phyloP scores from a whole-genome alignment of 2,113 vertebrate genomes.

The Crotalus viridis region DNA sequence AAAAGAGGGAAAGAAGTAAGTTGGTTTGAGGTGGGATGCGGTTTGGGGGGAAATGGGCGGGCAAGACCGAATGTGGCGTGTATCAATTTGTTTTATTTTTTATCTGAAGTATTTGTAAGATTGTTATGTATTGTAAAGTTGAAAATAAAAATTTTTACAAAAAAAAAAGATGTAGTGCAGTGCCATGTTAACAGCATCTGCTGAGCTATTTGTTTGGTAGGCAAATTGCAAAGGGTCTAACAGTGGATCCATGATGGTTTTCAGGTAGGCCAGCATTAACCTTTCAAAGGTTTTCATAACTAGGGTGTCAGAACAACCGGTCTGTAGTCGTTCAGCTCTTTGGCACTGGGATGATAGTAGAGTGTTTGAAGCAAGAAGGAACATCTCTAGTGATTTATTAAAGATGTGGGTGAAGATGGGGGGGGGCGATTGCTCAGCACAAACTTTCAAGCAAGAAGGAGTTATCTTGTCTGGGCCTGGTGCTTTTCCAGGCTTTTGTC shows the following conservation, averaged over 20 bases:
- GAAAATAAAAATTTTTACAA: no score
- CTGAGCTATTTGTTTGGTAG: background rate
- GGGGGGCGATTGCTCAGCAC: background rate
- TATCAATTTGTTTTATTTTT: no score
- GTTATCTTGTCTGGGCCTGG: background rate
- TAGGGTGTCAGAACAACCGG: background rate
- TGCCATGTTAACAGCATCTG: background rate
- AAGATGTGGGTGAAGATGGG: background rate
- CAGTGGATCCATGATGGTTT: background rate
- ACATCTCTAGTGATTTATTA: background rate
- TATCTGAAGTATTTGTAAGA: no score
- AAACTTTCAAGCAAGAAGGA: background rate
- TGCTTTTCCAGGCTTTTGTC: no score
- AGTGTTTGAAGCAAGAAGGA: background rate
- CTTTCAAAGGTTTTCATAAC: background rate
- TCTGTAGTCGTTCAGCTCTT: background rate
- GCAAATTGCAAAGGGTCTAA: background rate
- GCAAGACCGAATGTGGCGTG: no score
- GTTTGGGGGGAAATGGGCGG: no score
- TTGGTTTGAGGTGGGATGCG: no score
- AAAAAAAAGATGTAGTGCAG: background rate
- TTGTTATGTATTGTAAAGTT: no score
- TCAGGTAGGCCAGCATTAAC: background rate
- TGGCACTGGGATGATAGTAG: background rate
- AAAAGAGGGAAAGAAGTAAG: no score